Percentiles rank a stretch among this genome's conserved stretches.
Conservation (phyloP, 2,888 invertebrate species). For the Drosophila kokeensis region DNA sequence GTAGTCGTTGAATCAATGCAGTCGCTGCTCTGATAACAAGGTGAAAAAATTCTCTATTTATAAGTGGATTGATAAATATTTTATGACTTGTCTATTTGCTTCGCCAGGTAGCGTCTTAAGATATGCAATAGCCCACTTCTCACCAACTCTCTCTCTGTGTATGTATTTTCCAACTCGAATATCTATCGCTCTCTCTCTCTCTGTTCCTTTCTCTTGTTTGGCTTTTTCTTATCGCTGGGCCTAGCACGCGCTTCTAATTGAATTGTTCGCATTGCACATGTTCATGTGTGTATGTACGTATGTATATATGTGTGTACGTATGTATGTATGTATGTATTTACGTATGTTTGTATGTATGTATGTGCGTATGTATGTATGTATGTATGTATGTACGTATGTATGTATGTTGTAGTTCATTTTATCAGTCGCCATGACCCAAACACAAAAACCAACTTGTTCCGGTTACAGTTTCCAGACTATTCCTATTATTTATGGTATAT, state of each 20-base stretch:
- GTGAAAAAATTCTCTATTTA: slow-evolving; percentile 30
- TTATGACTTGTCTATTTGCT: slow-evolving; percentile 21
- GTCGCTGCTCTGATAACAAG: slow-evolving; percentile 34
- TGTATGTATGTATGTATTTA: background rate
- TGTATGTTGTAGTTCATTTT: slow-evolving; percentile 20
- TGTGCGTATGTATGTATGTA: background rate
- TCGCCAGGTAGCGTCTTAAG: slow-evolving; percentile 38
- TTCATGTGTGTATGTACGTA: background rate
- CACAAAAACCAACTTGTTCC: slow-evolving; percentile 29
- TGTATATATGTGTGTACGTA: background rate
- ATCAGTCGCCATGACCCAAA: slow-evolving; percentile 44
- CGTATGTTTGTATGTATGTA: background rate
- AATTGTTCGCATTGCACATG: slow-evolving; percentile 55
- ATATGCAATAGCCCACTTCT: slow-evolving; percentile 18
- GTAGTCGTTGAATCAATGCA: slow-evolving; percentile 34
- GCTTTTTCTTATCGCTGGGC: slow-evolving; percentile 25
- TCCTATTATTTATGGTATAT: background rate
- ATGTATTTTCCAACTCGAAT: background rate
- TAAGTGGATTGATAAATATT: slow-evolving; percentile 44
- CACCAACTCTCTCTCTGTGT: background rate
- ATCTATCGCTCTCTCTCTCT: too few relatives aligned
- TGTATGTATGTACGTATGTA: background rate
- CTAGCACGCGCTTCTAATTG: slow-evolving; percentile 55
- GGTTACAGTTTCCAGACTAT: slow-evolving; percentile 22
- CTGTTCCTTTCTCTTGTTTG: background rate